These are phyloP conservation scores for Lonchura striata DNA, from an alignment of 2,113 vertebrate genomes.

Conservation along the genomic window DNA sequence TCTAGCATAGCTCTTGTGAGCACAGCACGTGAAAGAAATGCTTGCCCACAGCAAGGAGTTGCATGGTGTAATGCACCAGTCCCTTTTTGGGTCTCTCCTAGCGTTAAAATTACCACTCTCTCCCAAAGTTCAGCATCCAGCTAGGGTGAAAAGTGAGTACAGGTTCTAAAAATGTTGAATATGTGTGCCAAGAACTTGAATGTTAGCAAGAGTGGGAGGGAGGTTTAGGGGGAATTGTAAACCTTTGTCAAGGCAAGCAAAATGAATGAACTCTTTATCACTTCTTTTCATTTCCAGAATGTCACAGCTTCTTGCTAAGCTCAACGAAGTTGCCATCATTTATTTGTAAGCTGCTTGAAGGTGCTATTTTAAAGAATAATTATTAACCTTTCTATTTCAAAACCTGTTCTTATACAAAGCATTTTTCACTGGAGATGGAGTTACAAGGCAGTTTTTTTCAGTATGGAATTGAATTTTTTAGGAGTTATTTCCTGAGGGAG, in stretches of 20 bases:
- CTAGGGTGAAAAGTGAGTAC: neutral
- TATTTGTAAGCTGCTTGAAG: slow-evolving; percentile 55
- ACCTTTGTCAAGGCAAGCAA: slow-evolving; percentile 12
- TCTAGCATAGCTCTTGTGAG: neutral
- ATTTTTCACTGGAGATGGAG: neutral
- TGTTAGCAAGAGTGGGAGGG: slow-evolving; percentile 1
- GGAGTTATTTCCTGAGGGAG: neutral
- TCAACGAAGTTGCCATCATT: slow-evolving; percentile 16
- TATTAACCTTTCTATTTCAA: slow-evolving; percentile 29
- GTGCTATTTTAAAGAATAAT: neutral
- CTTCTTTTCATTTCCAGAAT: slow-evolving; percentile 40
- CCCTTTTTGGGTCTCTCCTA: neutral
- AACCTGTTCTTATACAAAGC: neutral
- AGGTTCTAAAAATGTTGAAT: slow-evolving; percentile 8
- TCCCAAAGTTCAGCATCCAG: neutral
- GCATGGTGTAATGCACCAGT: accelerated
- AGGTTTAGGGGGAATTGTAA: neutral
- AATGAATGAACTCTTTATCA: slow-evolving; percentile 15
- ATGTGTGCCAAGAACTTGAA: neutral
- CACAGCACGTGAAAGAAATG: neutral
- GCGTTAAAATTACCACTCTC: neutral
- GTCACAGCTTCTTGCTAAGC: slow-evolving; percentile 35
- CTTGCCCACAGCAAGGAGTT: neutral
- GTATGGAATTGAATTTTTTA: neutral
- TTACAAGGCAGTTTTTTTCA: neutral